Base-by-base conservation (phyloP, 1,140 invertebrate species). In the Fopius arisanus region DNA sequence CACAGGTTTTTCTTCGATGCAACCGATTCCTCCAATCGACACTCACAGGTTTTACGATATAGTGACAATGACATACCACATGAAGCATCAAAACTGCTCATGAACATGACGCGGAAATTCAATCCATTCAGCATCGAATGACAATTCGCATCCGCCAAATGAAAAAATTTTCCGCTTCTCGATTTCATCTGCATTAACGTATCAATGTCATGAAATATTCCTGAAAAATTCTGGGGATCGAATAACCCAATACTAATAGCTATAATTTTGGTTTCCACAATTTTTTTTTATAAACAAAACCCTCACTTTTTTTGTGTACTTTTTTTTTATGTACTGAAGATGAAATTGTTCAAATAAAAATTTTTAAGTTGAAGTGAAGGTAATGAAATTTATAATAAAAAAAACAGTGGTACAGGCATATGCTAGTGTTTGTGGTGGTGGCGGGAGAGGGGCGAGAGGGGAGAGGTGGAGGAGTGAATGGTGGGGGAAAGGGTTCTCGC, bases 21-120 rank as follows among this genome's bases (percentile, higher is more conserved):
- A 48, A 16, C 16, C 16, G 19, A 59, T 59, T n/a, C 21, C 19
- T 5, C 10, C 3, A 6, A 59, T 21, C 7, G 26, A 26, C 54
- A 59, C 26, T 14, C 14, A 7, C 19, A 51, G 43, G 23, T 59
- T 23, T 59, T 4, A 23, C 23, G 26, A 59, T 28, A 59, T 12
- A 59, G 54, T 59, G 23, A 23, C 54, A 23, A 59, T 59, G 54
- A 59, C 54, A 59, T 59, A 59, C 54, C 54, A 12, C 54, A 59
- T 59, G 2, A 23, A 59, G 23, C 43, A 21, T 26, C 54, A 26
- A 59, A 59, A 26, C 33, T 37, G 12, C 33, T 37, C 33, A 37
- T 7, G 10, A 59, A 59, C 54, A 48, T 19, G 54, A 59, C 10
- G 54, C 23, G 23, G 54, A 59, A 26, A 59, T 59, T 59, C 21